These are phyloP conservation scores for Drosophila lacicola DNA, from an alignment of 2,888 invertebrate species.

Conservation along the genomic window DNA sequence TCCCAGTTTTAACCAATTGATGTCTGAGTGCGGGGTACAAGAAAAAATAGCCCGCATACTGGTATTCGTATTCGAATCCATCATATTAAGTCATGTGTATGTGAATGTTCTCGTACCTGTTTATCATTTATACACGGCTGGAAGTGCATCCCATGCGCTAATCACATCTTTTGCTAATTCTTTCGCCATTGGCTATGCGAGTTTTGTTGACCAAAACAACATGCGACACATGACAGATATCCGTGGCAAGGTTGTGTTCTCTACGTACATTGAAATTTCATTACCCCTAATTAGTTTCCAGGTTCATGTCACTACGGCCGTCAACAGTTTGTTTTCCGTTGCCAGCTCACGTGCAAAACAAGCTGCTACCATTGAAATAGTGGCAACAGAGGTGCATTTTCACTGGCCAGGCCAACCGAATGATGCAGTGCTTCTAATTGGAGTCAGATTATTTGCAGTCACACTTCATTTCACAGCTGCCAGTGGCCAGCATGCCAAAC, in stretches of 20 bases:
- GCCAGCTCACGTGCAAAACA: neutral
- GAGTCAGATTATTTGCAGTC: conserved; percentile 68
- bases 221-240: conserved; percentile 8
- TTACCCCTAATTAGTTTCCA: conserved; percentile 41
- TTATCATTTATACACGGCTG: neutral
- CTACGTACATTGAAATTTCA: conserved; percentile 32
- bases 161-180: conserved; percentile 18
- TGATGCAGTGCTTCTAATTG: conserved; percentile 63
- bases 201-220: conserved; percentile 14
- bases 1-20: too few relatives aligned
- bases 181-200: conserved; percentile 1
- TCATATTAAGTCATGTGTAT: neutral
- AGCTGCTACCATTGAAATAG: conserved; percentile 5
- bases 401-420: conserved; percentile 25
- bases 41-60: neutral
- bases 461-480: conserved; percentile 36
- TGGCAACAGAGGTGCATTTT: conserved; percentile 5
- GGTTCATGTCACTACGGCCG: conserved; percentile 14
- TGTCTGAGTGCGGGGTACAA: too few relatives aligned
- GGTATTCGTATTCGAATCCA: neutral
- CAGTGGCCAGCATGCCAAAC: conserved; percentile 44
- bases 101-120: neutral
- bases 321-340: conserved; percentile 16
- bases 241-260: neutral
- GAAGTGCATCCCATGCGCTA: neutral